Base-by-base conservation (phyloP, 2,113 vertebrate species). In the Pelodiscus sinensis region DNA sequence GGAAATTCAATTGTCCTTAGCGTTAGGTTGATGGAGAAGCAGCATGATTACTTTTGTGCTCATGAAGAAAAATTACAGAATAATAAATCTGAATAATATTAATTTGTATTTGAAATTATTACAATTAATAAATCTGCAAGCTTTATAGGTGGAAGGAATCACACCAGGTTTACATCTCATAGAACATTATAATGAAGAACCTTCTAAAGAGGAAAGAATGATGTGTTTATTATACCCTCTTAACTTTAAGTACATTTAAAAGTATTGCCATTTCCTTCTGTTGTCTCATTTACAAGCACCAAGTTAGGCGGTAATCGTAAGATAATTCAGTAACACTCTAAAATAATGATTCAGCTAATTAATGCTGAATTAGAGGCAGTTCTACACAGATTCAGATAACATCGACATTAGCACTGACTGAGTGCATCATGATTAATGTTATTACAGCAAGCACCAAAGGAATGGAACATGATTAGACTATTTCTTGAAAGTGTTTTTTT, bases 271-370 rank as follows among this genome's bases (percentile, higher is more conserved):
- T 95, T 97, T 97, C 94, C 93, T 96, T 96, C 96, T 96, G 96
- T 97, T 97, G 96, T 94, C 94, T 97, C 96, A 96, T 97, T 97
- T 97, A 94, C 97, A 96, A 93, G 94, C 93, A 93, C 90, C 94
- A 93, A 95, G 94, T 96, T 97, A 96, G 94, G 96, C 96, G 93
- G 95, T 96, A 96, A 97, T 97, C 97, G 96, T 96, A 96, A 97
- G 96, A 96, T 96, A 96, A 97, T 97, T 96, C 96, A 96, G 94
- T 94, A 97, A 97, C 96, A 97, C 95, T 97, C 97, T 97, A 96
- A 97, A 97, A 97, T 97, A 97, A 97, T 96, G 95, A 97, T 97
- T 97, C 93, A 95, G 96, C 90, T 97, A 97, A 97, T 97, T 97
- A 96, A 97, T 96, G 96, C 96, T 96, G 96, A 97, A 97, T 96